These are phyloP conservation scores for Australoheros scitulus DNA, from an alignment of 2,113 vertebrate genomes.

Conservation along the genomic window DNA sequence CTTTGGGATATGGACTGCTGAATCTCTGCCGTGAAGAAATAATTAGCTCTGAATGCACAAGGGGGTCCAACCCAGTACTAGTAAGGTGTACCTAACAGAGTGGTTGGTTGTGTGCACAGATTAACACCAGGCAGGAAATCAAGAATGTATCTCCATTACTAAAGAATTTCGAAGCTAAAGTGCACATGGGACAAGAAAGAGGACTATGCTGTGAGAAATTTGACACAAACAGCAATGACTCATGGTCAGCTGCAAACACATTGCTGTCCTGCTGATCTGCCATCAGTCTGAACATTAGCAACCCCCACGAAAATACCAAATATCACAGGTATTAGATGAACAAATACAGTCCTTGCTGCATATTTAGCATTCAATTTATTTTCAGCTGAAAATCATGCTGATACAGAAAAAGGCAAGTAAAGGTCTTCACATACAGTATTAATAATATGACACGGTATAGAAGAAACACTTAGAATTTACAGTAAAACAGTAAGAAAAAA, in stretches of 20 bases:
- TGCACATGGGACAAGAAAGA: not conserved
- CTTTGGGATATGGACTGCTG: not conserved
- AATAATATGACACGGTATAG: constrained; percentile 58
- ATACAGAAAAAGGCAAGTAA: constrained; percentile 52
- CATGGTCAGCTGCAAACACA: not conserved
- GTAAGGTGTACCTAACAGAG: not conserved
- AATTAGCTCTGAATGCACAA: too few species aligned
- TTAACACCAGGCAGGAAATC: not conserved
- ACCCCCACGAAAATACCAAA: not conserved
- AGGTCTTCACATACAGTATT: constrained; percentile 61
- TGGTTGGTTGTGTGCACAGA: not conserved
- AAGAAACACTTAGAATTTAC: constrained; percentile 65
- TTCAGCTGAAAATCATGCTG: constrained; percentile 74
- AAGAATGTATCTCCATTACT: not conserved
- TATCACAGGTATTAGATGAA: not conserved
- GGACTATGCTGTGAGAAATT: not conserved
- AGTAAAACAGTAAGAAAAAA: constrained; percentile 64
- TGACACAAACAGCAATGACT: not conserved
- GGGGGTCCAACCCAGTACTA: not conserved
- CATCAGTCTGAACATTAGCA: too few species aligned
- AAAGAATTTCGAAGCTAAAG: not conserved
- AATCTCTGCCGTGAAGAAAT: not conserved
- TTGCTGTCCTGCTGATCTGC: not conserved
- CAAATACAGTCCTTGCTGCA: constrained; percentile 24
- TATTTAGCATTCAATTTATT: constrained; percentile 65